These are phyloP conservation scores for Strigamia crassipes DNA, from an alignment of 2,888 invertebrate genomes.

Conservation along the genomic window DNA sequence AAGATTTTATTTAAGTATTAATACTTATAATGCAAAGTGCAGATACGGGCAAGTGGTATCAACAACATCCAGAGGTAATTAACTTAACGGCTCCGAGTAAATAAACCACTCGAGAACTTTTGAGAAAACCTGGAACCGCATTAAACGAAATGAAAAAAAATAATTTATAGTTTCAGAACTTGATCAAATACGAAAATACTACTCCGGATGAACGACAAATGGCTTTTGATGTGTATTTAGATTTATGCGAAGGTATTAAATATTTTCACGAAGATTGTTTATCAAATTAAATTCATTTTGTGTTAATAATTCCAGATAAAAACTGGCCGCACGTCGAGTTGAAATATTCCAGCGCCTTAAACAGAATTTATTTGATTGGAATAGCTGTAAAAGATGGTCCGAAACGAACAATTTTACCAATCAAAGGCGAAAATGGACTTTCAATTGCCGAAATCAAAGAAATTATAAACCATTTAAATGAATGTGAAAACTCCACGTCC, in stretches of 20 bases:
- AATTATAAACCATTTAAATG: not conserved
- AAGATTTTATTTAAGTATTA: not conserved
- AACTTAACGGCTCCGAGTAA: not conserved
- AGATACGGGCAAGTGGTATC: not conserved
- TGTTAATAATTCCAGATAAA: not conserved
- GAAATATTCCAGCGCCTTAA: not conserved
- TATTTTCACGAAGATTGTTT: not conserved
- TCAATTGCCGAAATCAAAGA: not conserved
- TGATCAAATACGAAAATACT: not conserved
- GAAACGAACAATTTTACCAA: not conserved
- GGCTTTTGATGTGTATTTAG: not conserved
- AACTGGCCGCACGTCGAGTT: not conserved
- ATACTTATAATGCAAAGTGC: not conserved
- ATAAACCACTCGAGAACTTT: not conserved
- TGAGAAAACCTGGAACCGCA: too few species aligned
- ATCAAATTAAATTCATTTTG: not conserved
- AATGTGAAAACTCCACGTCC: not conserved
- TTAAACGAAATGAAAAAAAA: not conserved
- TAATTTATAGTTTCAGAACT: not conserved
- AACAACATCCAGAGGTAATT: conserved; percentile 7
- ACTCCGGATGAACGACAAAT: not conserved
- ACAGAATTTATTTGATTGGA: not conserved
- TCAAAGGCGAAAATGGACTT: not conserved
- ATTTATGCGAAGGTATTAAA: conserved; percentile 1
- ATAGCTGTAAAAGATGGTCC: not conserved